Base-by-base conservation (phyloP, 1,140 invertebrate genomes). In the Ceratina calcarata region DNA sequence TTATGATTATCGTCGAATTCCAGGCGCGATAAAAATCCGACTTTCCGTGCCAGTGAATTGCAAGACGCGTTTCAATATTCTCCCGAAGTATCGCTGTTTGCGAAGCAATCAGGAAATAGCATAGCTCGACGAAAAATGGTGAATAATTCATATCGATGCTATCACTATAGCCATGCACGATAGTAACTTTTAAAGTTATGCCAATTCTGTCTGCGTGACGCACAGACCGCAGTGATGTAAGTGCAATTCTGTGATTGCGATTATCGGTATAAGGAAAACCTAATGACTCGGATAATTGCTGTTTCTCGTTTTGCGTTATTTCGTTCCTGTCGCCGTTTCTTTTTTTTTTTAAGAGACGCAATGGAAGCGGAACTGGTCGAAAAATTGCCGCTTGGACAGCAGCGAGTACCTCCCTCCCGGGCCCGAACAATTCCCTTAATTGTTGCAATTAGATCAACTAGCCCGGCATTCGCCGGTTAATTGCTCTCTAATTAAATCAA, bases 401-500 rank as follows among this genome's bases (percentile, higher is more conserved):
- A 67, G 22, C 65, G 51, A n/a, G 8, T 53, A 20, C 20, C 22
- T 12, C 16, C 22, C 49, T 24, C 16, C 8, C 3, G 45, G 15
- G 16, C 45, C 4, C 53, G 55, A 55, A 76, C 58, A 80, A 84
- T 70, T 76, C 72, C 65, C 72, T 84, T 84, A 81, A 85, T 84
- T 64, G 72, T 73, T 51, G 62, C 24, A 80, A 83, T 84, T 83
- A 76, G 62, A 85, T 85, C 65, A 76, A 51, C 58, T 73, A 61
- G 65, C 65, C 32, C 61, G 77, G 55, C 77, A 72, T 75, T 68
- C 78, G 65, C 45, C 65, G 79, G 57, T 84, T 75, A 80, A 84
- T 84, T 80, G 74, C 67, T 22, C 62, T 67, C 55, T 83, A 84
- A 84, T 84, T 84, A 80, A 84, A 80, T 84, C 77, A 84, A 71